These are phyloP conservation scores for Agrochola lota DNA, from an alignment of 2,888 invertebrate genomes.

Conservation along the genomic window DNA sequence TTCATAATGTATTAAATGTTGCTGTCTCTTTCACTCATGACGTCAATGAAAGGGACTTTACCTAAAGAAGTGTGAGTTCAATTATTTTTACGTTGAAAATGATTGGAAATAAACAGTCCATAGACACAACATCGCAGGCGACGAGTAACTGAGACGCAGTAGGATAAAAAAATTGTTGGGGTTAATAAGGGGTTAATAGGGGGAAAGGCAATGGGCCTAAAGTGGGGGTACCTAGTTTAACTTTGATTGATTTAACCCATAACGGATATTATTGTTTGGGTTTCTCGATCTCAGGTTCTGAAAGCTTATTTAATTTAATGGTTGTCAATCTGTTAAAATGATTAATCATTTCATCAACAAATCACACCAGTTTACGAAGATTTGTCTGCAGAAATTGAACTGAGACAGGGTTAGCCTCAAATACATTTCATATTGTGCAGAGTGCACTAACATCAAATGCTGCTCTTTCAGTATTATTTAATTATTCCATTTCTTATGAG, in stretches of 20 bases:
- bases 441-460: neutral
- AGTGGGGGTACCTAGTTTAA: neutral
- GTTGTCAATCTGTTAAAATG: neutral
- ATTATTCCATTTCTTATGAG: no score
- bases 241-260: neutral
- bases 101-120: neutral
- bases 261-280: neutral
- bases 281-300: neutral
- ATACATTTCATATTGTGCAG: neutral
- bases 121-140: neutral
- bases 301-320: neutral
- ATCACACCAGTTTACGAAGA: neutral
- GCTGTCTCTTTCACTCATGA: conserved; percentile 49
- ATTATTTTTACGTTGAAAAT: neutral
- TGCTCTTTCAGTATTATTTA: no score
- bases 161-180: no score
- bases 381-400: neutral
- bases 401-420: neutral
- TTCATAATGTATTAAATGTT: conserved; percentile 13
- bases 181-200: no score
- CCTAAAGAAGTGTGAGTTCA: neutral
- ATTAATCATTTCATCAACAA: neutral
- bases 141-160: neutral
- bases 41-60: conserved; percentile 30
- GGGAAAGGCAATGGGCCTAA: neutral